Evolutionary conservation across 1,140 invertebrate species (phyloP).

Genomic region (Anoplophora glabripennis): DNA sequence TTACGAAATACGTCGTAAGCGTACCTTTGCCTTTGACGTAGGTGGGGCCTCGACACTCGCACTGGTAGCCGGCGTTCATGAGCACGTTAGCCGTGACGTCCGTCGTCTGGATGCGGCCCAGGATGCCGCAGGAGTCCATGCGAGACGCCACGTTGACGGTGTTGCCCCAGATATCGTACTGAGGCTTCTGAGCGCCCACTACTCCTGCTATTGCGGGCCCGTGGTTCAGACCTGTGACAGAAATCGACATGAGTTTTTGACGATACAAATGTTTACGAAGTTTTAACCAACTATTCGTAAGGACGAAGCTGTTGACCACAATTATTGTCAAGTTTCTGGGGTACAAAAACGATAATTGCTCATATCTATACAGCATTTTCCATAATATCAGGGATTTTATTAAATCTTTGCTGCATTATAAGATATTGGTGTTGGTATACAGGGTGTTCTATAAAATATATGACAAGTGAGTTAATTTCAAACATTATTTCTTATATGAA

Average conservation of each 20-base stretch:
- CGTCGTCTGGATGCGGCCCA: conserved; percentile 81
- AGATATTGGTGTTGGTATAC: too few species aligned
- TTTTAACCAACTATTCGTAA: too few species aligned
- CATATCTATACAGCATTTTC: too few species aligned
- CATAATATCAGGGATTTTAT: too few species aligned
- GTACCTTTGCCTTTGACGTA: conserved; percentile 94
- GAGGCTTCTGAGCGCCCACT: conserved; percentile 94
- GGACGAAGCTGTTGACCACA: too few species aligned
- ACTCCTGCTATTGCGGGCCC: conserved; percentile 93
- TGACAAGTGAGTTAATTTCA: too few species aligned
- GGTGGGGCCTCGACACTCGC: conserved; percentile 83
- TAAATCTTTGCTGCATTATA: too few species aligned
- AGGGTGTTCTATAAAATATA: too few species aligned
- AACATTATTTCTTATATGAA: too few species aligned
- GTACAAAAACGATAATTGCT: too few species aligned
- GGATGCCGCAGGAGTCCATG: conserved; percentile 93
- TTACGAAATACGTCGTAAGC: conserved; percentile 88
- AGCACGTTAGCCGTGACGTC: conserved; percentile 87
- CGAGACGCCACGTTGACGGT: conserved; percentile 94
- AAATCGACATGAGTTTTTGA: background rate
- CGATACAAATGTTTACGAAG: too few species aligned
- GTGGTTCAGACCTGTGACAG: conserved; percentile 79
- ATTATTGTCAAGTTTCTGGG: too few species aligned
- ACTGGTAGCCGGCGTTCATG: conserved; percentile 76
- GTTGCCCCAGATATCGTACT: conserved; percentile 98